Conservation (phyloP, 2,797 vertebrate genomes). For the Lacerta bilineata region DNA sequence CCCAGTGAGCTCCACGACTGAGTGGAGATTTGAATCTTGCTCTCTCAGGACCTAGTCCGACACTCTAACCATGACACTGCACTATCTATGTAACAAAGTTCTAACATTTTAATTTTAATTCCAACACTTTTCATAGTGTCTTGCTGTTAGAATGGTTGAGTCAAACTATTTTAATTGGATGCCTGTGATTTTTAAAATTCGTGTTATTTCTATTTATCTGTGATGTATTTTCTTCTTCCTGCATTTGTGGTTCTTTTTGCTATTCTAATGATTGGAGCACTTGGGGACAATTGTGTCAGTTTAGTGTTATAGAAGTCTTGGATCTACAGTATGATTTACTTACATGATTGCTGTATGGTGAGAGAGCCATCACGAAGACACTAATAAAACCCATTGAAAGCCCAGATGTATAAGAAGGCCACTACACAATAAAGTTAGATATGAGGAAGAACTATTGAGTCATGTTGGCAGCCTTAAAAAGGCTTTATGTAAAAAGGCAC, state of each 20-base stretch:
- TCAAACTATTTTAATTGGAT: background rate
- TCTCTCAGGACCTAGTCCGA: too few relatives aligned
- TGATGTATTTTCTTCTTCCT: background rate
- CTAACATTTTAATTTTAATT: background rate
- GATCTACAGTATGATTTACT: background rate
- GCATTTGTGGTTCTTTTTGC: background rate
- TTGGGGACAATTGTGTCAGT: background rate
- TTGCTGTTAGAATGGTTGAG: background rate
- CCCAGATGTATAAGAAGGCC: background rate
- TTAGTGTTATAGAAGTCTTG: background rate
- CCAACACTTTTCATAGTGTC: background rate
- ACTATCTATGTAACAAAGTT: too few relatives aligned
- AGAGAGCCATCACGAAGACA: too few relatives aligned
- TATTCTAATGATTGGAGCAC: background rate
- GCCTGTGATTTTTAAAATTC: background rate
- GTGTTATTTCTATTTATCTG: background rate
- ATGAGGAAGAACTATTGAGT: background rate
- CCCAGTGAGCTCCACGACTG: too few relatives aligned
- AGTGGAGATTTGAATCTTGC: too few relatives aligned
- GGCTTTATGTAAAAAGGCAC: background rate
- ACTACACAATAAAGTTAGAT: background rate
- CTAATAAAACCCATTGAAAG: background rate
- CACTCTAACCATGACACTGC: background rate
- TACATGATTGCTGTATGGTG: background rate
- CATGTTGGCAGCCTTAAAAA: background rate